phyloP scores from a whole-genome alignment of 2,888 invertebrate species.

The Platycheirus rosarum region DNA sequence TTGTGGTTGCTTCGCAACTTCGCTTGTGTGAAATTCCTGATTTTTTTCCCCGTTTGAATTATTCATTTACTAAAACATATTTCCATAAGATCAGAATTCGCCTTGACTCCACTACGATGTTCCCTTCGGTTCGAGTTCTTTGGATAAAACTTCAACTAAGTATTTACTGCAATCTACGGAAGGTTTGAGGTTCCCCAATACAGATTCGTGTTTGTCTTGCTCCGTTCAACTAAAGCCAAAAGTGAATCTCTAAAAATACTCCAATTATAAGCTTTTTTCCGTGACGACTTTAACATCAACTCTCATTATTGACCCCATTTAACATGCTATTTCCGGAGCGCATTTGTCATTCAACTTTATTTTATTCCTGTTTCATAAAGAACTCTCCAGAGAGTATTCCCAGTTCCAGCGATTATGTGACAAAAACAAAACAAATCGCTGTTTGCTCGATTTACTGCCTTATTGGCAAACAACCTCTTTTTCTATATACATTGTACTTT shows the following conservation, averaged over 20 bases:
- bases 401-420: slow-evolving; percentile 64
- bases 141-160: no score
- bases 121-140: no score
- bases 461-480: slow-evolving; percentile 53
- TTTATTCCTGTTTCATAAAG: slow-evolving; percentile 69
- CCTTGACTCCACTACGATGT: no score
- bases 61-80: no score
- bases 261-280: slow-evolving; percentile 50
- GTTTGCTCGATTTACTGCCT: slow-evolving; percentile 70
- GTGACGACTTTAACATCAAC: slow-evolving; percentile 56
- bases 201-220: not conserved
- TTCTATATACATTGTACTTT: not conserved
- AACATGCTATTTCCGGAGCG: slow-evolving; percentile 20
- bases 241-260: slow-evolving; percentile 51
- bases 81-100: no score
- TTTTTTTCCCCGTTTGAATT: no score
- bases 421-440: slow-evolving; percentile 71
- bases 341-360: slow-evolving; percentile 62
- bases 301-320: slow-evolving; percentile 34
- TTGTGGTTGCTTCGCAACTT: no score
- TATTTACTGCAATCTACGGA: no score
- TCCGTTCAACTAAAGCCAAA: slow-evolving; percentile 36
- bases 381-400: slow-evolving; percentile 63
- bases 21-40: no score
- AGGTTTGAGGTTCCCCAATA: not conserved